Conservation (phyloP, 2,888 invertebrate genomes). For the Aleiodes leptofemur region DNA sequence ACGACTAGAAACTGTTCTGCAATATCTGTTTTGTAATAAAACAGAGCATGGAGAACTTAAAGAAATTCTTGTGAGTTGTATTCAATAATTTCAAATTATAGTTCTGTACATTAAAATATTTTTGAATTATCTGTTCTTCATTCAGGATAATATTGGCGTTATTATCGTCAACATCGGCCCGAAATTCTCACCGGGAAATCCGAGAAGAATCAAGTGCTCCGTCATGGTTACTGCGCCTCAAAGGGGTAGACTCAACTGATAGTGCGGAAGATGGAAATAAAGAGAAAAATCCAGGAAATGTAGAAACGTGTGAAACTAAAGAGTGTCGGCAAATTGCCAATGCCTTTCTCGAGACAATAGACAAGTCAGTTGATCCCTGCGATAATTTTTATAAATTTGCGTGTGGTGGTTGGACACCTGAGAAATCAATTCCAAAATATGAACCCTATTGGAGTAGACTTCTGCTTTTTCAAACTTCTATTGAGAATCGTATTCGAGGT, state of each 20-base stretch:
- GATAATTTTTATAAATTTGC: slow-evolving; percentile 61
- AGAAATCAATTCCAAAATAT: slow-evolving; percentile 55
- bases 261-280: neutral
- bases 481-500: slow-evolving; percentile 48
- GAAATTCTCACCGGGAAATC: neutral
- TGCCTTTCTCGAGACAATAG: slow-evolving; percentile 44
- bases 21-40: neutral
- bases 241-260: neutral
- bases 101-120: neutral
- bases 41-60: neutral
- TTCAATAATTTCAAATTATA: neutral
- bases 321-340: slow-evolving; percentile 5
- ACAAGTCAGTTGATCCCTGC: slow-evolving; percentile 60
- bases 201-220: neutral
- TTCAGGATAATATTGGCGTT: slow-evolving; percentile 1
- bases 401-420: slow-evolving; percentile 57
- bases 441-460: slow-evolving; percentile 53
- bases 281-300: neutral
- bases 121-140: neutral
- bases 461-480: slow-evolving; percentile 46
- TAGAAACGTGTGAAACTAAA: neutral
- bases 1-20: neutral
- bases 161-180: slow-evolving; percentile 11
- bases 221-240: slow-evolving; percentile 5
- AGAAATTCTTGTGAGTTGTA: neutral